Evolutionary conservation across 2,113 vertebrate genomes (phyloP), one percentile per base, ranked within the genome.

Genomic region (Asarcornis scutulata): DNA sequence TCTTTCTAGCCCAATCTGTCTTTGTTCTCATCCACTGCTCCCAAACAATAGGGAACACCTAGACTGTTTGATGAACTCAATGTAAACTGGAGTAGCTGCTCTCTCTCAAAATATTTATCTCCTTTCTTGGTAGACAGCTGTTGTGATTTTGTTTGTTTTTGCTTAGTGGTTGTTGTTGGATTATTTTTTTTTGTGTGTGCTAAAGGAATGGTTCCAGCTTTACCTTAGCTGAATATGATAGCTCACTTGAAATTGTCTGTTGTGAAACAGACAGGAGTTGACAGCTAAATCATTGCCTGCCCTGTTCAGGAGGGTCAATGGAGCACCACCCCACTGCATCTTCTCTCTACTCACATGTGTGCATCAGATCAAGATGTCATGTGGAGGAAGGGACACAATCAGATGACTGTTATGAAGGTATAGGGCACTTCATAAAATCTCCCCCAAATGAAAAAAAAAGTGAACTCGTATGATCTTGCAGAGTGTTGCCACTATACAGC

Each of bases 1-100:
- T 85, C 50, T 94, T 97, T 97, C 96, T 85, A 96, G 96, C 84
- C 96, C 91, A 91, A 92, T 97, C 96, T 94, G 58, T 64, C 88
- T 95, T 96, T 97, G 95, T 97, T 95, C 62, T 94, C 95, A 96
- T 36, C 81, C 78, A 62, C 74, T 53, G 71, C 82, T 95, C 58
- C 69, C 75, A 80, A 94, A 97, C 96, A 97, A 96, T 87, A 95
- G 96, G 48, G 84, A 87, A 44, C 89, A 81, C 84, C 69, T 71
- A 73, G 84, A 60, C 71, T 66, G 75, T 93, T 77, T 95, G 91
- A 95, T 92, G 69, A 95, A 92, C 69, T 87, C 88, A 91, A 94
- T 40, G 59, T 92, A 91, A 27, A 0, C 12, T 67, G 55, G 77
- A 81, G 66, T 91, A 94, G 69, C 89, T 92, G 38, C 38, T 91